A percentile compares a stretch with the other conserved stretches of the same genome.
Conservation (phyloP, 2,888 invertebrate species). For the Kuschelorhynchus macadamiae region DNA sequence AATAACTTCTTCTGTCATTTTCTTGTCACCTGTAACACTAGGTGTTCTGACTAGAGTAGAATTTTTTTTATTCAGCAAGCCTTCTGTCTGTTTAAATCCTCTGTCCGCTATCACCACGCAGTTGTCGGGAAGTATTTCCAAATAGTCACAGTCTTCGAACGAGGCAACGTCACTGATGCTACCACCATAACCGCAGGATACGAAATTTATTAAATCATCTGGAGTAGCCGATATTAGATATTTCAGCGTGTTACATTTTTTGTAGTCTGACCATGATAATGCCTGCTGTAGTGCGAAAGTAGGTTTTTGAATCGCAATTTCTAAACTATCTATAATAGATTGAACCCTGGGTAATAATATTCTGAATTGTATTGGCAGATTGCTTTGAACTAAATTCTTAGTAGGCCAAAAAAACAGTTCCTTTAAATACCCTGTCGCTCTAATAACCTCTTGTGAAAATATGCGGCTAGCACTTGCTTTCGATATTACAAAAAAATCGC, state of each 20-base stretch:
- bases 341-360: constrained; percentile 10
- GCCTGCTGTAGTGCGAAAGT: background rate
- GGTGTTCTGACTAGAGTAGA: too few species aligned
- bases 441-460: constrained; percentile 4
- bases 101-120: too few species aligned
- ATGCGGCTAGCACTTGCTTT: background rate
- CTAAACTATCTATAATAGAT: constrained; percentile 29
- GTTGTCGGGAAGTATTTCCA: constrained; percentile 38
- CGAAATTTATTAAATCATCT: background rate
- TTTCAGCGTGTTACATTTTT: constrained; percentile 7
- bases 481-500: background rate
- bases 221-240: constrained; percentile 5
- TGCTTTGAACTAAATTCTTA: constrained; percentile 10
- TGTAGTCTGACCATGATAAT: constrained; percentile 6
- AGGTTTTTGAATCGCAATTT: constrained; percentile 24
- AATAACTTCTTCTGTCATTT: too few species aligned
- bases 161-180: constrained; percentile 35
- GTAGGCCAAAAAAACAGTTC: constrained; percentile 27
- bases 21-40: too few species aligned
- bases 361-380: constrained; percentile 30
- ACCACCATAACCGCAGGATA: constrained; percentile 47
- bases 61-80: too few species aligned
- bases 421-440: constrained; percentile 18
- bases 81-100: too few species aligned
- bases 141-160: constrained; percentile 49